Conservation (phyloP, 2,113 vertebrate genomes). For the Podilymbus podiceps region DNA sequence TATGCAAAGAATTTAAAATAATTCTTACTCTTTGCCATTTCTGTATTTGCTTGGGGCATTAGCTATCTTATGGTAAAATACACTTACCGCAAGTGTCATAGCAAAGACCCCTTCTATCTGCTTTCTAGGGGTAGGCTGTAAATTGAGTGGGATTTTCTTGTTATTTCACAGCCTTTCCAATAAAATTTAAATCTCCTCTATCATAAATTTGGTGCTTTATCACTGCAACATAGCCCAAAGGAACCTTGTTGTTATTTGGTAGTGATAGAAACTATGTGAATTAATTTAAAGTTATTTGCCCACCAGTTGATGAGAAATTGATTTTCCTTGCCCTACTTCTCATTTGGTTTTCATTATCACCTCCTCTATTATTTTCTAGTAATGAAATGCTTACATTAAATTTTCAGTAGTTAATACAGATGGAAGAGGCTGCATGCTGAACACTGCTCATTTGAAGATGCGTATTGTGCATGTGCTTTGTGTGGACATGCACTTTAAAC, state of each 20-base stretch:
- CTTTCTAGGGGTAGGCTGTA: neutral
- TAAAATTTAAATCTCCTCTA: neutral
- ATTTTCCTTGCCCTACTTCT: neutral
- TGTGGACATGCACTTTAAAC: neutral
- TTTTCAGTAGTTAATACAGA: neutral
- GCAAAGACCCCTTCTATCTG: neutral
- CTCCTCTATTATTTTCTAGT: constrained; percentile 1
- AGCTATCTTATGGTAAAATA: neutral
- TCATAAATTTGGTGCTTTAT: neutral
- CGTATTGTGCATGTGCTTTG: neutral
- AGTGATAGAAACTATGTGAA: neutral
- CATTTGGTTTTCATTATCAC: neutral
- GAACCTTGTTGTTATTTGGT: neutral
- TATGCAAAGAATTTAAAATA: neutral
- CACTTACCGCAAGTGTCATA: neutral
- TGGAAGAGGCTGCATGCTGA: neutral
- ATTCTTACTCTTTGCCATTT: neutral
- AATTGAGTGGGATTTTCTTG: neutral
- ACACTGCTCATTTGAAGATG: neutral
- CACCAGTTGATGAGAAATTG: constrained; percentile 1
- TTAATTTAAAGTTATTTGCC: neutral
- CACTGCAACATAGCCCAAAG: neutral
- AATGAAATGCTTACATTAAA: neutral
- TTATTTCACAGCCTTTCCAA: neutral
- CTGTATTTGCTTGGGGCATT: neutral